Evolutionary conservation across 2,888 invertebrate species (phyloP), one percentile per base, ranked within the genome.

Genomic region (Harmothoe impar): DNA sequence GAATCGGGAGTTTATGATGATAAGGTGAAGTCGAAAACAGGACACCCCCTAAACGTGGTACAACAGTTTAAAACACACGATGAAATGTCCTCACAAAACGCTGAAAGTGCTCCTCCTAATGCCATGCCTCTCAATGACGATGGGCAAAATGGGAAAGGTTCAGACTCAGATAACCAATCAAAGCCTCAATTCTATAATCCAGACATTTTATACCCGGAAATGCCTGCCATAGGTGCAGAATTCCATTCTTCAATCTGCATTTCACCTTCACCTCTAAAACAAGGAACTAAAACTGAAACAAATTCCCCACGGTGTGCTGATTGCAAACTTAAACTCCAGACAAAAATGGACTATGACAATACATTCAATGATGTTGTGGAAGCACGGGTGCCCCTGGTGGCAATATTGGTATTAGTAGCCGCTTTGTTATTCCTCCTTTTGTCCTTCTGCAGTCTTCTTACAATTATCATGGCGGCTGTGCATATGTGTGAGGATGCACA

Each of bases 381-480:
- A 68, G 68, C 68, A 68, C 68, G 68, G 17, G n/a, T 68, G 7
- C 68, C 68, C 15, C n/a, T 68, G 17, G n/a, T n/a, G 7, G 68
- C 68, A 15, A 68, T 7, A 5, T n/a, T 68, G 15, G 68, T n/a
- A 12, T n/a, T 68, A 23, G 17, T 68, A 17, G 68, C 68, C 20
- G 15, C 68, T 7, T n/a, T 15, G 20, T 7, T 68, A 68, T 68
- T 68, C 68, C n/a, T 68, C 68, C 68, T 68, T 68, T 23, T n/a
- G 5, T 15, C 68, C 5, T 68, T n/a, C n/a, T 68, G 68, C n/a
- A 68, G n/a, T n/a, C 7, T 68, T 68, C 20, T 68, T 5, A 23
- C 68, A 68, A 68, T 68, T n/a, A 68, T 68, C n/a, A 68, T 68
- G 68, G 68, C 68, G 68, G 68, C 68, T 68, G 15, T 12, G 7